Conservation (phyloP, 2,888 invertebrate species). For the Himalopsyche japonica region DNA sequence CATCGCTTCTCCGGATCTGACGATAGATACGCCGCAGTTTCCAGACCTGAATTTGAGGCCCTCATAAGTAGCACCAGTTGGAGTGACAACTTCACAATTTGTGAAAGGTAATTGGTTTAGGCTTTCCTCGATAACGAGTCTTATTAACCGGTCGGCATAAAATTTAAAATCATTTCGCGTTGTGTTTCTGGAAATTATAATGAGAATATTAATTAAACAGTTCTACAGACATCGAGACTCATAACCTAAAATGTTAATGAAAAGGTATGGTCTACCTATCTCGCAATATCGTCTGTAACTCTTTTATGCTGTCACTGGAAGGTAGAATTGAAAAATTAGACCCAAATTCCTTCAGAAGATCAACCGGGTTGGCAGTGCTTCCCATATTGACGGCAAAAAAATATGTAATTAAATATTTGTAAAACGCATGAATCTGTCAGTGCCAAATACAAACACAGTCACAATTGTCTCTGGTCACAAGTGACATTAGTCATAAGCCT, state of each 20-base stretch:
- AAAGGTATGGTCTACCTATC: conserved; percentile 67
- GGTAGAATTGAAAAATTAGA: conserved; percentile 73
- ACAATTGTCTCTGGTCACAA: too few relatives aligned
- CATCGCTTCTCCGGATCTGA: conserved; percentile 95
- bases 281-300: conserved; percentile 82
- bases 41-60: conserved; percentile 95
- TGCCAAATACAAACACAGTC: background rate
- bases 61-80: conserved; percentile 87
- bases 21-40: conserved; percentile 98
- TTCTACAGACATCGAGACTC: background rate
- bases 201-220: background rate
- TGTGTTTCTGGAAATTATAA: conserved; percentile 72
- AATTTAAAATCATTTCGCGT: conserved; percentile 96
- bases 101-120: conserved; percentile 95
- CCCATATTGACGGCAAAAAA: conserved; percentile 3
- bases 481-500: too few relatives aligned
- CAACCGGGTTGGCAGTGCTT: conserved; percentile 39
- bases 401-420: background rate
- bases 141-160: conserved; percentile 95
- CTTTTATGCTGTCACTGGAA: conserved; percentile 78
- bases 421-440: background rate
- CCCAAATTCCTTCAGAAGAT: conserved; percentile 63
- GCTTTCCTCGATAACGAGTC: conserved; percentile 97
- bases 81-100: conserved; percentile 87
- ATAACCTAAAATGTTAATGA: conserved; percentile 44